These are phyloP conservation scores for Troides oblongomaculatus DNA, from an alignment of 2,888 invertebrate genomes.

Conservation along the genomic window DNA sequence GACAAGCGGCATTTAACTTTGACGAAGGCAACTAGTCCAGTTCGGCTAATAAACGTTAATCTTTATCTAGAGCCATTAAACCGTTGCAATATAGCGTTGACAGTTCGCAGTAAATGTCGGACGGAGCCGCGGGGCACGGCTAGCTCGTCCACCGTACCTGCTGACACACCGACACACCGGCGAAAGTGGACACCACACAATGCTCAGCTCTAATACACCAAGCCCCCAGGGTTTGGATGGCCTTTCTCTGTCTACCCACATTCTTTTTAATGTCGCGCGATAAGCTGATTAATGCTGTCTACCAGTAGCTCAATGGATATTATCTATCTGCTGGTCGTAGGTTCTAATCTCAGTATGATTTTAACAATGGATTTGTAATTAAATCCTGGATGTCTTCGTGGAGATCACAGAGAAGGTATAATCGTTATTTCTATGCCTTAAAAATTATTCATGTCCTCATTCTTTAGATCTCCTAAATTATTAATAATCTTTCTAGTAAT, in stretches of 20 bases:
- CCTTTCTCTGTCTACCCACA: constrained; percentile 15
- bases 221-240: constrained; percentile 8
- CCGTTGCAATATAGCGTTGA: constrained; percentile 1
- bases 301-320: too few relatives aligned
- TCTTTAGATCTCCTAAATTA: too few relatives aligned
- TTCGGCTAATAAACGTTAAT: constrained; percentile 5
- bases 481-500: too few relatives aligned
- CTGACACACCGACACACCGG: neutral
- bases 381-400: too few relatives aligned
- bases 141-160: constrained; percentile 27
- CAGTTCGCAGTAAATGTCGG: constrained; percentile 29
- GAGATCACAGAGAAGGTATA: too few relatives aligned
- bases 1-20: too few relatives aligned
- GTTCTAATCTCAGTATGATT: too few relatives aligned
- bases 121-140: constrained; percentile 32
- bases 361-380: too few relatives aligned
- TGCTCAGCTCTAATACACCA: constrained; percentile 27
- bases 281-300: too few relatives aligned
- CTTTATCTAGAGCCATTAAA: constrained; percentile 8
- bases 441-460: too few relatives aligned
- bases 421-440: too few relatives aligned
- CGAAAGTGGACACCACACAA: constrained; percentile 31
- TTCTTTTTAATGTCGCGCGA: constrained; percentile 2
- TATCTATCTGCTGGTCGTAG: too few relatives aligned
- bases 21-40: neutral